Conservation (phyloP, 2,113 vertebrate genomes). For the Pomatorhinus ruficollis region DNA sequence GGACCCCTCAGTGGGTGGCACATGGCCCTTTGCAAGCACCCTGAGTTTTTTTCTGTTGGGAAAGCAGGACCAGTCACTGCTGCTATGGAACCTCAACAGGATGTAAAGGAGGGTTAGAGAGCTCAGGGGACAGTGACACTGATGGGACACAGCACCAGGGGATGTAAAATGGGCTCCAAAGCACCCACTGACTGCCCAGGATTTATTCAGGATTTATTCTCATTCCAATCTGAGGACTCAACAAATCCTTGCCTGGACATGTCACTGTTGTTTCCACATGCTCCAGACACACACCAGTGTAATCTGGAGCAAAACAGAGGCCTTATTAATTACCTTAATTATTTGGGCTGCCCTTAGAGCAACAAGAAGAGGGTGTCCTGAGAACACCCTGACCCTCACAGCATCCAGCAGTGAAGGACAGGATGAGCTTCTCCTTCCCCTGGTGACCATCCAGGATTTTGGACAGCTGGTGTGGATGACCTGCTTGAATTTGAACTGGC, state of each 20-base stretch:
- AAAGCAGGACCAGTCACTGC: not conserved
- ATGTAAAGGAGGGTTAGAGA: not conserved
- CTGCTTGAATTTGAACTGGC: not conserved
- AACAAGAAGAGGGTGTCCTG: not conserved
- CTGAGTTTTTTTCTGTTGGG: not conserved
- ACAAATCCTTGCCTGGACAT: not conserved
- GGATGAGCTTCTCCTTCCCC: not conserved
- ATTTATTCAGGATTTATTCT: not conserved
- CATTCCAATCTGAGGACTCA: not conserved
- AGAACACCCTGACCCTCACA: fast-evolving
- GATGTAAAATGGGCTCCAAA: not conserved
- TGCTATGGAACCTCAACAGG: not conserved
- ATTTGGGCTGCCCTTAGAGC: not conserved
- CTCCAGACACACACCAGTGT: not conserved
- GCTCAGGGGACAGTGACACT: not conserved
- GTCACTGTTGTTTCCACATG: fast-evolving
- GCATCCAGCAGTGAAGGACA: fast-evolving
- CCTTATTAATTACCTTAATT: not conserved
- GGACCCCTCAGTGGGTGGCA: not conserved
- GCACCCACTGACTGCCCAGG: not conserved
- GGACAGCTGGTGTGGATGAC: not conserved
- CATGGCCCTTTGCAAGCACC: fast-evolving
- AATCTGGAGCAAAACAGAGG: not conserved
- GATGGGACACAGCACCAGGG: not conserved
- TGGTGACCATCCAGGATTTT: not conserved